Evolutionary conservation across 2,797 vertebrate genomes (phyloP).

Genomic region (Gambelia wislizenii): DNA sequence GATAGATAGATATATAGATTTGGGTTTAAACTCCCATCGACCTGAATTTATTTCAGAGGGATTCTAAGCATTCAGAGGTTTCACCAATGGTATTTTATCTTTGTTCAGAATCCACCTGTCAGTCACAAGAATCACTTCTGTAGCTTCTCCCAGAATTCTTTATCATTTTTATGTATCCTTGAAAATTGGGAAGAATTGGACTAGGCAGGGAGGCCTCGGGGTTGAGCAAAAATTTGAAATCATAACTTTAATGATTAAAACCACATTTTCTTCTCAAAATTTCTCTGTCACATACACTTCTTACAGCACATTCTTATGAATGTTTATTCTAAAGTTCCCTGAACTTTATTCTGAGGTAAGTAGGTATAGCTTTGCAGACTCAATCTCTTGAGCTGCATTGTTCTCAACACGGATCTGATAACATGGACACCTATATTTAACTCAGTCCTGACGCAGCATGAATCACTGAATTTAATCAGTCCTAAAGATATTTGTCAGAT

Average conservation of each 20-base stretch:
- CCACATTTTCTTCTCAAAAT: neutral
- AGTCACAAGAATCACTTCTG: neutral
- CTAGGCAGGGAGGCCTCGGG: neutral
- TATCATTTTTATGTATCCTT: slow-evolving; percentile 1
- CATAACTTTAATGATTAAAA: neutral
- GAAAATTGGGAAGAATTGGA: neutral
- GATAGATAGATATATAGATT: no score
- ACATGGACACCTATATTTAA: neutral
- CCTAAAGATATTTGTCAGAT: neutral
- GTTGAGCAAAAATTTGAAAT: neutral
- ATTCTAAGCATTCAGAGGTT: neutral
- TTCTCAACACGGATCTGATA: neutral
- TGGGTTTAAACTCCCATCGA: neutral
- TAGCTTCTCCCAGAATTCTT: neutral
- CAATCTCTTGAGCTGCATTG: neutral
- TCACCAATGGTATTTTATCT: neutral
- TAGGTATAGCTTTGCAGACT: neutral
- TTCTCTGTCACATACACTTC: neutral
- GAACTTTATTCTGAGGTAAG: neutral
- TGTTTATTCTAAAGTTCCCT: neutral
- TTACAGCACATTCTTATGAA: neutral
- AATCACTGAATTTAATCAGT: neutral
- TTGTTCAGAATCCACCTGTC: slow-evolving; percentile 17
- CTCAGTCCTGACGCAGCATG: neutral
- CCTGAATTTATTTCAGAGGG: neutral